These are phyloP conservation scores for Cryptus viduatorius DNA, from an alignment of 2,888 invertebrate species.

Conservation along the genomic window DNA sequence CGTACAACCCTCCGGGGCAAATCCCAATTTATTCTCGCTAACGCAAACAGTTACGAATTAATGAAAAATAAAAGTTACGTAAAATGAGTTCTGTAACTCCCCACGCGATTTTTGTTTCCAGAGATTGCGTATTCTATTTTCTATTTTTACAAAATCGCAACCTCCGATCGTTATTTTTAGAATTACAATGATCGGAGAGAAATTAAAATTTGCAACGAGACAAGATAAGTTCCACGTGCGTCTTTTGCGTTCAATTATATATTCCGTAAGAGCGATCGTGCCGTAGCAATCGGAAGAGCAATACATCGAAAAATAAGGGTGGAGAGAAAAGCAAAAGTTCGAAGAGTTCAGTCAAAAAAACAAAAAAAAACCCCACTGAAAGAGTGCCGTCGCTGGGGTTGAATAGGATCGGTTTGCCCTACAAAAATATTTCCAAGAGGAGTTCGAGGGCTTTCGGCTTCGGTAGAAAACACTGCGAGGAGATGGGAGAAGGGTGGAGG, in stretches of 20 bases:
- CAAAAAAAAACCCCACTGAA: constrained; percentile 12
- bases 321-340: neutral
- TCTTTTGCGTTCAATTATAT: too few species aligned
- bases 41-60: neutral
- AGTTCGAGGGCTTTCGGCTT: constrained; percentile 12
- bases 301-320: neutral
- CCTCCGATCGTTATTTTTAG: too few species aligned
- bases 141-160: too few species aligned
- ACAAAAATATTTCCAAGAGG: constrained; percentile 64
- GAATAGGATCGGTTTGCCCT: constrained; percentile 64
- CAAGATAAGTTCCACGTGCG: too few species aligned
- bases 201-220: too few species aligned
- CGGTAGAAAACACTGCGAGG: constrained; percentile 11
- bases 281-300: neutral
- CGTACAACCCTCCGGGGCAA: neutral
- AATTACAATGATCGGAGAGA: too few species aligned
- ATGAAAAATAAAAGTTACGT: neutral
- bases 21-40: constrained; percentile 13
- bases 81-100: neutral
- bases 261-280: too few species aligned
- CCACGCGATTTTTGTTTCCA: too few species aligned
- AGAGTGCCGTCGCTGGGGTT: constrained; percentile 8
- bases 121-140: too few species aligned
- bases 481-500: constrained; percentile 11
- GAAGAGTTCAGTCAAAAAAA: constrained; percentile 24